Evolutionary conservation across 2,797 vertebrate species (phyloP).

Genomic region (Schizothorax lantsangensis): DNA sequence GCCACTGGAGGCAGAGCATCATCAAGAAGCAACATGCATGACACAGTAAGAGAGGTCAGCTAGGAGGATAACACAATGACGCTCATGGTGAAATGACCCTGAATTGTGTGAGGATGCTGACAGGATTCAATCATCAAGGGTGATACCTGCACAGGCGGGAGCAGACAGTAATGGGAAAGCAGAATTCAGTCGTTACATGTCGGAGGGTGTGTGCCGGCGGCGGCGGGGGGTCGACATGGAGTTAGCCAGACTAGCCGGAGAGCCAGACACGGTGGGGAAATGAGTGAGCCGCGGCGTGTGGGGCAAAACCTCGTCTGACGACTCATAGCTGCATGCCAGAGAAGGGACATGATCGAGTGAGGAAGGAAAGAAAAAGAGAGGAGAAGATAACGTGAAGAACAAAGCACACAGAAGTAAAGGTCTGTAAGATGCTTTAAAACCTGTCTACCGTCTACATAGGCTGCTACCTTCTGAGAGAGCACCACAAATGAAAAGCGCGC

Average conservation of each 20-base stretch:
- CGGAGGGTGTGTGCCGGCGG: conserved; percentile 83
- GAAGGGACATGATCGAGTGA: conserved; percentile 41
- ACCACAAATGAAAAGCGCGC: neutral
- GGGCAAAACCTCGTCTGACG: conserved; percentile 90
- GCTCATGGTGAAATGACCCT: neutral
- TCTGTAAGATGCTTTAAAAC: conserved; percentile 4
- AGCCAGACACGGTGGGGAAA: conserved; percentile 94
- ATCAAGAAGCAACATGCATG: neutral
- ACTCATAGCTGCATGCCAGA: conserved; percentile 86
- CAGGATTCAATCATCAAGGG: conserved; percentile 19
- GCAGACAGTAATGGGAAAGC: conserved; percentile 45
- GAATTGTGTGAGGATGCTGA: conserved; percentile 14
- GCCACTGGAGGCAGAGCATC: neutral
- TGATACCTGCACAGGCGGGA: conserved; percentile 74
- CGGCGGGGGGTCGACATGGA: conserved; percentile 90
- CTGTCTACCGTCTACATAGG: neutral
- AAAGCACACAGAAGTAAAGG: conserved; percentile 54
- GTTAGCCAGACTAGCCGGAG: conserved; percentile 92
- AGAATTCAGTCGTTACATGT: conserved; percentile 79
- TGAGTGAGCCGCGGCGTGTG: conserved; percentile 91
- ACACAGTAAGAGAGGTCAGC: neutral
- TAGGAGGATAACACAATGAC: neutral
- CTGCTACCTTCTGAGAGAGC: neutral
- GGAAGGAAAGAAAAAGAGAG: conserved; percentile 17
- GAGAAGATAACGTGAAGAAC: neutral